These are phyloP conservation scores for Pammene fasciana DNA, from an alignment of 2,888 invertebrate species.

Conservation along the genomic window DNA sequence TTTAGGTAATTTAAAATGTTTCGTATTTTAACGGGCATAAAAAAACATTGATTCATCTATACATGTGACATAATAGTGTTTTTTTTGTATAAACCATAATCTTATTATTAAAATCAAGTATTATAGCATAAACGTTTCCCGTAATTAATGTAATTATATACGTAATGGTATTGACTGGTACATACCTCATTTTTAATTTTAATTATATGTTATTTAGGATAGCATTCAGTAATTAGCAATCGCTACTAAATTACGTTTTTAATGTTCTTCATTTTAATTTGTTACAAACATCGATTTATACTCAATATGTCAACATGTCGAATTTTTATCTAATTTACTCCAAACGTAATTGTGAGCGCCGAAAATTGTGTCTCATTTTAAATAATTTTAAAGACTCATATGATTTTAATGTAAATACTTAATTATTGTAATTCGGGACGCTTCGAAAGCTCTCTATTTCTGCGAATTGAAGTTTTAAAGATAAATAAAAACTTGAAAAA, in stretches of 20 bases:
- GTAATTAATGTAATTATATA: constrained; percentile 1
- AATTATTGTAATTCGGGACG: constrained; percentile 41
- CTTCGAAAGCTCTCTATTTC: constrained; percentile 50
- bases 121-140: constrained; percentile 17
- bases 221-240: constrained; percentile 18
- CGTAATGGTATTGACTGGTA: constrained; percentile 37
- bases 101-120: constrained; percentile 30
- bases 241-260: constrained; percentile 12
- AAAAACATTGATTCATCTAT: not conserved
- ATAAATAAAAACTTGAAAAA: constrained; percentile 31
- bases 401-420: constrained; percentile 24
- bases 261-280: constrained; percentile 16
- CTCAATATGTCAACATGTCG: not conserved
- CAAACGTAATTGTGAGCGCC: not conserved
- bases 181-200: constrained; percentile 36
- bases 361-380: constrained; percentile 18
- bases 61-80: not conserved
- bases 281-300: constrained; percentile 24
- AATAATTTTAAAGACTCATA: not conserved
- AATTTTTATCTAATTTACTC: constrained; percentile 10
- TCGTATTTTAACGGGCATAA: not conserved
- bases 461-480: constrained; percentile 23
- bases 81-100: not conserved
- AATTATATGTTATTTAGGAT: constrained; percentile 22
- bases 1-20: constrained; percentile 1